phyloP scores from a whole-genome alignment of 1,140 invertebrate species.

The Lucilia cuprina region DNA sequence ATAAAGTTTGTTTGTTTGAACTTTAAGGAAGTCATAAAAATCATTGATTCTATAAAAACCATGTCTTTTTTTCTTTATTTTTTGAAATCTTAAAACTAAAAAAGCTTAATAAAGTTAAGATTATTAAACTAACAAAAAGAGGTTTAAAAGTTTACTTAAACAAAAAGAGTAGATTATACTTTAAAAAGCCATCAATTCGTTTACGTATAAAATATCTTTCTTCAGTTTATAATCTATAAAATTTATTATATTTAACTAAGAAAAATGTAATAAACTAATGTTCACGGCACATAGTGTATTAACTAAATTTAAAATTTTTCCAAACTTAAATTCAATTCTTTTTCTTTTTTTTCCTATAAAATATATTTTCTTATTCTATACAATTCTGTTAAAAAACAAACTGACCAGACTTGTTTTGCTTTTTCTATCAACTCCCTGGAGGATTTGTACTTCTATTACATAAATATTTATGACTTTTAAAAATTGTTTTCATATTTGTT shows the following conservation, averaged over 20 bases:
- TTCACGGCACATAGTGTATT: too few species aligned
- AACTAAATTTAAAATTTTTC: too few species aligned
- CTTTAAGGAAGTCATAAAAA: conserved; percentile 6
- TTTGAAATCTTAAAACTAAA: background rate
- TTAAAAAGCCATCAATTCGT: too few species aligned
- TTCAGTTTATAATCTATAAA: too few species aligned
- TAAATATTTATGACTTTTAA: background rate
- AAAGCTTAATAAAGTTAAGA: background rate
- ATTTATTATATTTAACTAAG: too few species aligned
- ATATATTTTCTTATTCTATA: background rate
- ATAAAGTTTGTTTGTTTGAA: background rate
- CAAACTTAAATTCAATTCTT: background rate
- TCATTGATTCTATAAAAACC: background rate
- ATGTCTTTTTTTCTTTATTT: background rate
- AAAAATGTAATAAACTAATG: too few species aligned
- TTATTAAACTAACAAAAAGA: background rate
- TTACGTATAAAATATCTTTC: too few species aligned
- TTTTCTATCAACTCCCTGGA: background rate
- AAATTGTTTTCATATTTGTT: background rate
- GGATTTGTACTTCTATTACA: background rate
- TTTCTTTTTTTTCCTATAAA: background rate
- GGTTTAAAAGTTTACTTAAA: background rate
- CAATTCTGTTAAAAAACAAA: background rate
- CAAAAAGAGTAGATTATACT: too few species aligned
- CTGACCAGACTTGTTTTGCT: background rate